These are phyloP conservation scores for Tricholaema leucomelas DNA, from an alignment of 2,113 vertebrate genomes.

Conservation along the genomic window DNA sequence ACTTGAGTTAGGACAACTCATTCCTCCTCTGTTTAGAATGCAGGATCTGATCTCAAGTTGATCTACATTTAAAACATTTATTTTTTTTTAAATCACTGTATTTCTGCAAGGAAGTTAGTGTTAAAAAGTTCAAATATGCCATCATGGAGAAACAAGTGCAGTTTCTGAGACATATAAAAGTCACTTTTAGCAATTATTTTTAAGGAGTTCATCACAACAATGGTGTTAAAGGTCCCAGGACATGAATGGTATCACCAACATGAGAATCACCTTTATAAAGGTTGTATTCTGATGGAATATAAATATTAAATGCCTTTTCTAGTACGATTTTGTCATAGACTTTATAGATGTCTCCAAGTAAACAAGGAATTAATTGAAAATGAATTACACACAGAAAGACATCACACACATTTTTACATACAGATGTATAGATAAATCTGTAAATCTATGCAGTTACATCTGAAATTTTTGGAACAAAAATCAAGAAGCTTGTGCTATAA, in stretches of 20 bases:
- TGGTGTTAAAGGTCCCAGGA: background rate
- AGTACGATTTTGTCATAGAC: background rate
- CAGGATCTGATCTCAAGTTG: background rate
- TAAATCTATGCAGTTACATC: background rate
- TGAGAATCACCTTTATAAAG: background rate
- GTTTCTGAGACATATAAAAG: background rate
- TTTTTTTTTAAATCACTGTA: too few species aligned
- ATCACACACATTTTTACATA: background rate
- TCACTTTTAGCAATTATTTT: background rate
- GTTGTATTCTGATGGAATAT: background rate
- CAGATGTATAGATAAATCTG: background rate
- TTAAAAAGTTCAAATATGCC: background rate
- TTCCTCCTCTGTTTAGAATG: background rate
- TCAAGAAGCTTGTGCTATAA: background rate
- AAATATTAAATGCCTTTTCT: background rate
- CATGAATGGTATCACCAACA: background rate
- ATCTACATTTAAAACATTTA: too few species aligned
- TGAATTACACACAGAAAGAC: background rate
- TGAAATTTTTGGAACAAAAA: background rate
- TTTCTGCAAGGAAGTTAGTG: background rate
- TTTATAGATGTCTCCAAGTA: background rate
- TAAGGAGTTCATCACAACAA: background rate
- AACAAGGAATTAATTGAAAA: background rate
- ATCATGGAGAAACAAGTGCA: background rate
- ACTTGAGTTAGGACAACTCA: background rate